A percentile compares a stretch with the other conserved stretches of the same genome.
Evolutionary conservation across 1,140 invertebrate genomes (phyloP).

Genomic region (Calycopis cecrops): DNA sequence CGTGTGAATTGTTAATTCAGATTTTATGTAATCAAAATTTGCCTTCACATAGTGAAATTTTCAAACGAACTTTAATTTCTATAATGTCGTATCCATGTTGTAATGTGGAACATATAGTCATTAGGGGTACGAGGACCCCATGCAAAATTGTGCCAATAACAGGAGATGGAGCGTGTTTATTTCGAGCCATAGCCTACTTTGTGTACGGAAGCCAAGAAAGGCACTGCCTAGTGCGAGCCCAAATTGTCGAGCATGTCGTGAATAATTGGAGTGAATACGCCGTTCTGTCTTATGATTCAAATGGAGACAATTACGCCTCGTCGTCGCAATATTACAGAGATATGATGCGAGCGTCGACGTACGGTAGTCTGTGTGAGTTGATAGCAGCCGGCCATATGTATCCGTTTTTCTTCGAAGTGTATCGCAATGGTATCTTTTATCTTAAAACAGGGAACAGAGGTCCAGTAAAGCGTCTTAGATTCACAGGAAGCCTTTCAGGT

Average conservation of each 20-base stretch:
- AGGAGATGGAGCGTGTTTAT: constrained; percentile 14
- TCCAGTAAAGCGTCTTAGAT: constrained; percentile 10
- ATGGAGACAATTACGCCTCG: constrained; percentile 19
- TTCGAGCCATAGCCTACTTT: constrained; percentile 16
- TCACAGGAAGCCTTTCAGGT: constrained; percentile 12
- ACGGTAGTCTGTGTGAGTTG: constrained; percentile 15
- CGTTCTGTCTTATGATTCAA: constrained; percentile 14
- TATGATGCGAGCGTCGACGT: constrained; percentile 14
- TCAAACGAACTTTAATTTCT: too few relatives aligned
- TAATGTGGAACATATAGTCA: constrained; percentile 3
- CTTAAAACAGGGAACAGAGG: constrained; percentile 8
- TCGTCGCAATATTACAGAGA: constrained; percentile 14
- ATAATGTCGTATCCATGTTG: too few relatives aligned
- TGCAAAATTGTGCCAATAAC: constrained; percentile 14
- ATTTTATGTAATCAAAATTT: too few relatives aligned
- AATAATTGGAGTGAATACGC: constrained; percentile 16
- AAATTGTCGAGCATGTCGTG: constrained; percentile 20
- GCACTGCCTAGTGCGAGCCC: constrained; percentile 11
- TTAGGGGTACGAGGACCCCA: constrained; percentile 8
- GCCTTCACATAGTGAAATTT: too few relatives aligned
- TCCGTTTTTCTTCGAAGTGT: constrained; percentile 19
- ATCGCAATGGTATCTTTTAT: constrained; percentile 12
- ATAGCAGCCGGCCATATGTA: constrained; percentile 16
- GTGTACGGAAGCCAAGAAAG: constrained; percentile 17
- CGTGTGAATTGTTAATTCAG: too few relatives aligned